Evolutionary conservation across 2,797 vertebrate genomes (phyloP).

Genomic region (Smutsia gigantea): DNA sequence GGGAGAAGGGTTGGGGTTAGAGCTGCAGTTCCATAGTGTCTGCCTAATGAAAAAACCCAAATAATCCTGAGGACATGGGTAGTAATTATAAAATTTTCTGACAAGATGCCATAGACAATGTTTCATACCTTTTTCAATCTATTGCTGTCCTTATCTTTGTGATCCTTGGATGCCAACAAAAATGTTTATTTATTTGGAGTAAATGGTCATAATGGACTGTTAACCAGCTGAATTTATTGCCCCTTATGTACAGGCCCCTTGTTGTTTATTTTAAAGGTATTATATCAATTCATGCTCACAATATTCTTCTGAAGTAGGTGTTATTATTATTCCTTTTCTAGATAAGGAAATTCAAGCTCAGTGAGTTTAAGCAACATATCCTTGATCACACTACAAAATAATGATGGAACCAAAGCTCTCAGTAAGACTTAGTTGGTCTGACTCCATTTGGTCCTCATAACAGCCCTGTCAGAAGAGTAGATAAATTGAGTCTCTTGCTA

Average conservation of each 20-base stretch:
- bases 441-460: not conserved
- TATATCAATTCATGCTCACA: not conserved
- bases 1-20: not conserved
- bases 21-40: not conserved
- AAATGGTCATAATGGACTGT: not conserved
- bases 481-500: not conserved
- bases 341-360: not conserved
- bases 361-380: not conserved
- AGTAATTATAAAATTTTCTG: not conserved
- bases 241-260: not conserved
- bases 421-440: not conserved
- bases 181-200: slow-evolving; percentile 12
- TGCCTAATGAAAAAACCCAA: not conserved
- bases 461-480: not conserved
- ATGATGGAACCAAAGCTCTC: not conserved
- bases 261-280: not conserved
- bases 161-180: not conserved
- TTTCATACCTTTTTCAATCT: not conserved
- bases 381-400: not conserved
- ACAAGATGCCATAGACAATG: not conserved
- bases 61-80: not conserved
- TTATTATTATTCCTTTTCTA: not conserved
- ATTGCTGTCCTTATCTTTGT: not conserved
- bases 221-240: not conserved
- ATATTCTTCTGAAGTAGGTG: not conserved